phyloP scores from a whole-genome alignment of 2,113 vertebrate species.

The Gymnorhina tibicen region DNA sequence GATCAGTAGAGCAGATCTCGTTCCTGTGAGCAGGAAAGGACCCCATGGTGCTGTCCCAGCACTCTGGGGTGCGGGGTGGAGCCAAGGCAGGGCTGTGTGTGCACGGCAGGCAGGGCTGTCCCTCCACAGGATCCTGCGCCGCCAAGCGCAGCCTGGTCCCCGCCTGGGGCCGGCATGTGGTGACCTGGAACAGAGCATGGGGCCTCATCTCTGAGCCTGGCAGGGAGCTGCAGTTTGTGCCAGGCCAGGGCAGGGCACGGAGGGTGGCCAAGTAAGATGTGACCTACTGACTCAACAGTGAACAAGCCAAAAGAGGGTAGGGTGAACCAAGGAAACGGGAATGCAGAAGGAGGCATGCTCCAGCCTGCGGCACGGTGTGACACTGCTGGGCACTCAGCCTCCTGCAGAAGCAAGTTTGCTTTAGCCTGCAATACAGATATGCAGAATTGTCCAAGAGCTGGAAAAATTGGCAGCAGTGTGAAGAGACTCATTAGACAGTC shows the following conservation, averaged over 20 bases:
- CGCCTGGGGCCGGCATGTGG: fast-evolving
- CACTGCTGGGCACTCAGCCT: background rate
- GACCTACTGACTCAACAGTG: background rate
- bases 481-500: background rate
- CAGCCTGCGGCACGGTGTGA: fast-evolving
- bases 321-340: background rate
- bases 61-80: fast-evolving
- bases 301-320: background rate
- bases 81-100: background rate
- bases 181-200: background rate
- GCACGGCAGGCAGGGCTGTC: background rate
- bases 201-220: background rate
- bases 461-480: background rate
- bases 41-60: background rate
- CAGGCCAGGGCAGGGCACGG: background rate
- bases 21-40: background rate
- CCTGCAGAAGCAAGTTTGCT: background rate
- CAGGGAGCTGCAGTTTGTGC: background rate
- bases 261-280: background rate
- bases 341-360: background rate
- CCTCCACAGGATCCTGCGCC: fast-evolving
- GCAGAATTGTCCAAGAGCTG: background rate
- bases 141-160: fast-evolving
- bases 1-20: background rate
- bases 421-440: background rate